phyloP scores from a whole-genome alignment of 1,140 invertebrate species.

The Megalopta genalis region DNA sequence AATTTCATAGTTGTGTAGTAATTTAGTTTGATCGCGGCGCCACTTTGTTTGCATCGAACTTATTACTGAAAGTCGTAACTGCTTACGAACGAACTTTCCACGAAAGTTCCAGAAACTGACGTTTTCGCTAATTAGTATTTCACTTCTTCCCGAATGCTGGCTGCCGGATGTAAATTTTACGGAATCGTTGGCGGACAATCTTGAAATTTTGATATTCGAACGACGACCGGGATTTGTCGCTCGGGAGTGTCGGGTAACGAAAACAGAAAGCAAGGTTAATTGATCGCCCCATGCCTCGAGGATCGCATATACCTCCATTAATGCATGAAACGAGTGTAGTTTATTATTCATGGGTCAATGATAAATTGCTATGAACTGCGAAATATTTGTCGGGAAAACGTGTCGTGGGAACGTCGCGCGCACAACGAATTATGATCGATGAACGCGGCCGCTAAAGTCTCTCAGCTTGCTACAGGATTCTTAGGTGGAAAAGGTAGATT shows the following conservation, averaged over 20 bases:
- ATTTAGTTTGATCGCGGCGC: background rate
- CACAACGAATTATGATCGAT: conserved; percentile 22
- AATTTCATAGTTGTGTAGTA: background rate
- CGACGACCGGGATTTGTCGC: background rate
- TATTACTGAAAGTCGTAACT: background rate
- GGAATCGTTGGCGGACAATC: too few relatives aligned
- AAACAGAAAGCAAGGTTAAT: background rate
- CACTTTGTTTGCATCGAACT: background rate
- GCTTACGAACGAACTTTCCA: background rate
- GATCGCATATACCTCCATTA: background rate
- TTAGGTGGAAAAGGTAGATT: background rate
- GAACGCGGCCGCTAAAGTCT: background rate
- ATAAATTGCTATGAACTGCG: conserved; percentile 10
- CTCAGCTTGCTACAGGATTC: background rate
- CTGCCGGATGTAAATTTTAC: too few relatives aligned
- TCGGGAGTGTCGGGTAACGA: background rate
- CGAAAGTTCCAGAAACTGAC: background rate
- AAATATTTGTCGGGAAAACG: conserved; percentile 28
- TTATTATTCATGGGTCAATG: conserved; percentile 26
- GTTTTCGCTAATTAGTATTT: background rate
- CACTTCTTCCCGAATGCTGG: background rate
- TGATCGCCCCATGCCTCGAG: background rate
- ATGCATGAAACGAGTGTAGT: background rate
- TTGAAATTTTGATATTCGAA: background rate
- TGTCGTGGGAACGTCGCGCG: conserved; percentile 6